These are phyloP conservation scores for Protobothrops mucrosquamatus DNA, from an alignment of 2,113 vertebrate genomes.

Conservation along the genomic window DNA sequence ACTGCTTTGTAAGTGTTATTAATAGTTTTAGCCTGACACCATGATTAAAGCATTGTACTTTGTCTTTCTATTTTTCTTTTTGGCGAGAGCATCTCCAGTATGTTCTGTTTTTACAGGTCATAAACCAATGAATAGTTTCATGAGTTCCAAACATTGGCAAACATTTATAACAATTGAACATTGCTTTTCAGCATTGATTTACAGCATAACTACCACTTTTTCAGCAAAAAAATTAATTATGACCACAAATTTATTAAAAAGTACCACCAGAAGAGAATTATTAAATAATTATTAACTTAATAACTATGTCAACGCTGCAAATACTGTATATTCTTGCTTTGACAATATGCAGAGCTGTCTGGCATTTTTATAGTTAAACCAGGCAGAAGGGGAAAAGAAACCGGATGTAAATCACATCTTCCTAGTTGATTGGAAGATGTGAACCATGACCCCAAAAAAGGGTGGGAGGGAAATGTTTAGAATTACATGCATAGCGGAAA, in stretches of 20 bases:
- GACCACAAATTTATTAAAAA: neutral
- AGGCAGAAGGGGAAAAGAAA: no score
- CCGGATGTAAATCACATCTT: no score
- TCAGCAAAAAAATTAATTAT: constrained; percentile 22
- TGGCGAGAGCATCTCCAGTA: neutral
- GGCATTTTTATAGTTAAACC: no score
- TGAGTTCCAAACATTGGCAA: constrained; percentile 16
- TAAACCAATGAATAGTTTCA: constrained; percentile 31
- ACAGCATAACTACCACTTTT: constrained; percentile 7
- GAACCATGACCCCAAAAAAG: no score
- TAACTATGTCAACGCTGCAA: no score
- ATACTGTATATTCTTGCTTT: no score
- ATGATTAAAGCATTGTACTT: constrained; percentile 29
- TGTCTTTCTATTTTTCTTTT: neutral
- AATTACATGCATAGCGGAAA: no score
- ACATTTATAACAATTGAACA: constrained; percentile 31
- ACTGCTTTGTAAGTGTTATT: neutral
- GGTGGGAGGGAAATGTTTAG: no score
- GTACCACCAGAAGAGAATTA: neutral
- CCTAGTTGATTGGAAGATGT: no score
- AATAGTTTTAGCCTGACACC: neutral
- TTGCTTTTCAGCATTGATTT: constrained; percentile 24
- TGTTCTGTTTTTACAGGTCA: constrained; percentile 6
- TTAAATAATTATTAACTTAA: neutral
- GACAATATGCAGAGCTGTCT: no score